phyloP scores from a whole-genome alignment of 2,113 vertebrate species.

The Amphiprion ocellaris region DNA sequence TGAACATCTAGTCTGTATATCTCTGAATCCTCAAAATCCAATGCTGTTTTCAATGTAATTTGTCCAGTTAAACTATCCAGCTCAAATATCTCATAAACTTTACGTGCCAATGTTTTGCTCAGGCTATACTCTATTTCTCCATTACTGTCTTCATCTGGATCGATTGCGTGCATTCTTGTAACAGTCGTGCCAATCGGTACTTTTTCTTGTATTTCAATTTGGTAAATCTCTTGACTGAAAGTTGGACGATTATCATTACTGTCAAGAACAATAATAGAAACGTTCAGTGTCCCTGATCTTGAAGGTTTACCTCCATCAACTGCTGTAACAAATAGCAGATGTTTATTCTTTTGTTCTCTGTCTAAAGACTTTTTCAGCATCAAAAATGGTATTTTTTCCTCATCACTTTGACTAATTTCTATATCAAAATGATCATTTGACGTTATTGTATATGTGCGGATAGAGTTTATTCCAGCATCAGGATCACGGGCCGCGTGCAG shows the following conservation, averaged over 20 bases:
- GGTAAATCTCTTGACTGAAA: conserved; percentile 71
- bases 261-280: conserved; percentile 78
- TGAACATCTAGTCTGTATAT: conserved; percentile 69
- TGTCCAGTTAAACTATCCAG: conserved; percentile 55
- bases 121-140: conserved; percentile 61
- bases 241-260: conserved; percentile 80
- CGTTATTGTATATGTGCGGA: conserved; percentile 80
- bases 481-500: conserved; percentile 84
- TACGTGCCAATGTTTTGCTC: conserved; percentile 31
- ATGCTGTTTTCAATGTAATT: conserved; percentile 12
- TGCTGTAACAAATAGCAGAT: conserved; percentile 69
- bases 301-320: conserved; percentile 80
- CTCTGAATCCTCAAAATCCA: conserved; percentile 64
- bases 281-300: conserved; percentile 62
- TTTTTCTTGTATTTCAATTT: conserved; percentile 68
- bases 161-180: conserved; percentile 40
- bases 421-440: conserved; percentile 76
- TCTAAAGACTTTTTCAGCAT: conserved; percentile 77
- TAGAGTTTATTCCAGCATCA: conserved; percentile 81
- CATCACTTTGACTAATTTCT: conserved; percentile 60
- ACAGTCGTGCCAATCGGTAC: conserved; percentile 31
- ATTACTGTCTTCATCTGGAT: conserved; percentile 54
- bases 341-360: conserved; percentile 63
- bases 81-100: conserved; percentile 39
- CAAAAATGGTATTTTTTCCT: conserved; percentile 74